Conservation (phyloP, 2,113 vertebrate species). For the Heterotilapia buettikoferi region DNA sequence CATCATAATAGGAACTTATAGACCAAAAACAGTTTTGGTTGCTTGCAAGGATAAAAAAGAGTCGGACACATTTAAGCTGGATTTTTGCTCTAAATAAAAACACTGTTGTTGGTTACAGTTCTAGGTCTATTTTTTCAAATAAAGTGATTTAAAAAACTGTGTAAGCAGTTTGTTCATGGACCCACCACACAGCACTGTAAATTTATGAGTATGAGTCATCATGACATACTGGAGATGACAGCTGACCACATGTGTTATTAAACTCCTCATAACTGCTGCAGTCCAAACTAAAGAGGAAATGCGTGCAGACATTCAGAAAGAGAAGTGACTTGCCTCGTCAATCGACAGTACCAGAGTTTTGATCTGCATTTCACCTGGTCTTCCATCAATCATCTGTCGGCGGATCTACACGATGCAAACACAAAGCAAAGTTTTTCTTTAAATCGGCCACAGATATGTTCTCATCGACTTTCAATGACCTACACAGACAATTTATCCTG, state of each 20-base stretch:
- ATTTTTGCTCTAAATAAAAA: not conserved
- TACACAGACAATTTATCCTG: not conserved
- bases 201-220: not conserved
- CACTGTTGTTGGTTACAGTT: not conserved
- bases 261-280: not conserved
- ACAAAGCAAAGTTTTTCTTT: not conserved
- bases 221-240: not conserved
- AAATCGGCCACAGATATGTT: not conserved
- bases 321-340: conserved; percentile 79
- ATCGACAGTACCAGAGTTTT: conserved; percentile 89
- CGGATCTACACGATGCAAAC: conserved; percentile 78
- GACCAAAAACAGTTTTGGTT: not conserved
- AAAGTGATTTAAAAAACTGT: not conserved
- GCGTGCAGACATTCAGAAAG: not conserved
- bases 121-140: not conserved
- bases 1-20: not conserved
- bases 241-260: not conserved
- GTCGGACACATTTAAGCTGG: not conserved
- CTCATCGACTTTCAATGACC: not conserved
- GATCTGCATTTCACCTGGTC: conserved; percentile 82
- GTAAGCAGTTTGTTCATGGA: not conserved
- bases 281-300: not conserved
- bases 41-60: not conserved
- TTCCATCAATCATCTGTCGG: conserved; percentile 92
- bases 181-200: not conserved